Evolutionary conservation across 2,888 invertebrate genomes (phyloP).

Genomic region (Penaeus monodon): DNA sequence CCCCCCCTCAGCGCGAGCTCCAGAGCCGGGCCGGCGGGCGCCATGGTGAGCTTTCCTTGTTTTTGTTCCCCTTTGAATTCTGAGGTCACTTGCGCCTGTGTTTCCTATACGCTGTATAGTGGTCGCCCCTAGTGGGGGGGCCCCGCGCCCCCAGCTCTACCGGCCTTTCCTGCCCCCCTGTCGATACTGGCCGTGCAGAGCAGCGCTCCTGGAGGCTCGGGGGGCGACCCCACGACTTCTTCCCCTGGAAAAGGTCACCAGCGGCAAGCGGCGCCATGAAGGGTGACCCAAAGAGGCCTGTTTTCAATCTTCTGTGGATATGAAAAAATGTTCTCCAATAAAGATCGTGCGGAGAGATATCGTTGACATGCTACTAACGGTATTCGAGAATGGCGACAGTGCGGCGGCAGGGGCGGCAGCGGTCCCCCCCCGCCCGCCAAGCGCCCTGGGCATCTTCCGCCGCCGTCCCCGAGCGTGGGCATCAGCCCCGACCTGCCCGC

Average conservation of each 20-base stretch:
- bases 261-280: slow-evolving; percentile 38
- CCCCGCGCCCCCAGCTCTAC: background rate
- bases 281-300: slow-evolving; percentile 16
- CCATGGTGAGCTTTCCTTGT: slow-evolving; percentile 76
- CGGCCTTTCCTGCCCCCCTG: slow-evolving; percentile 28
- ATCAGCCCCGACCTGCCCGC: slow-evolving; percentile 64
- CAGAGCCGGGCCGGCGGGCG: slow-evolving; percentile 81
- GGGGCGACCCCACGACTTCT: slow-evolving; percentile 82
- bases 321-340: background rate
- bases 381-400: slow-evolving; percentile 57
- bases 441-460: slow-evolving; percentile 55
- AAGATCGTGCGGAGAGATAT: background rate
- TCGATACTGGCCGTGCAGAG: slow-evolving; percentile 60
- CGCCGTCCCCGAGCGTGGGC: slow-evolving; percentile 52
- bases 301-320: background rate
- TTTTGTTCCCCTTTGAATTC: no score
- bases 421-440: slow-evolving; percentile 59
- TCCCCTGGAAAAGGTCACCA: slow-evolving; percentile 75
- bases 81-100: no score
- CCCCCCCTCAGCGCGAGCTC: slow-evolving; percentile 89
- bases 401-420: slow-evolving; percentile 9
- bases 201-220: slow-evolving; percentile 68
- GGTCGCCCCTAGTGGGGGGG: no score
- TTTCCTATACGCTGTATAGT: no score
- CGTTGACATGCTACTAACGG: background rate